A percentile compares a stretch with the other conserved stretches of the same genome.
Evolutionary conservation across 1,140 invertebrate species (phyloP).

Genomic region (Colletes gigas): DNA sequence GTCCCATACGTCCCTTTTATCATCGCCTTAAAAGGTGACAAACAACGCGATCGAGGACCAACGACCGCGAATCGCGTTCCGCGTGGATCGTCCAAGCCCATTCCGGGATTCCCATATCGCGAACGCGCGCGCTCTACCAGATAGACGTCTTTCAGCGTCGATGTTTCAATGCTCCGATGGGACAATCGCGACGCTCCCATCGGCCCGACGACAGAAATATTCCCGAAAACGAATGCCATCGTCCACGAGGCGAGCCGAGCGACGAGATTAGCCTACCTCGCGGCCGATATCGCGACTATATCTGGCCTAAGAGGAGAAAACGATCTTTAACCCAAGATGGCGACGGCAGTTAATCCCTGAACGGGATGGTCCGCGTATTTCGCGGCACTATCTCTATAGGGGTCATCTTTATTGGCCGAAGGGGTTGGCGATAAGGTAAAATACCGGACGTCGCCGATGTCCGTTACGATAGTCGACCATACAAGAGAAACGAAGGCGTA

Average conservation of each 20-base stretch:
- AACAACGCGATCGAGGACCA: background rate
- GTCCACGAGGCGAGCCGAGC: slow-evolving; percentile 1
- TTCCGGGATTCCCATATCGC: background rate
- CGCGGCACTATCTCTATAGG: slow-evolving; percentile 69
- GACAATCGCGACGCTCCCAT: slow-evolving; percentile 12
- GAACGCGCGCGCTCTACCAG: background rate
- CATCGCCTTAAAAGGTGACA: background rate
- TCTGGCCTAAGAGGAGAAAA: slow-evolving; percentile 55
- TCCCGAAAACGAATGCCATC: slow-evolving; percentile 29
- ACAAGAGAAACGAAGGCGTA: slow-evolving; percentile 1
- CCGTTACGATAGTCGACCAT: slow-evolving; percentile 60
- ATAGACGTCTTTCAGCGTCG: background rate
- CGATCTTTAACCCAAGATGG: slow-evolving; percentile 67
- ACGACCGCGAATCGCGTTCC: background rate
- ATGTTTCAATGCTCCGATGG: slow-evolving; percentile 9
- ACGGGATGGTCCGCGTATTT: slow-evolving; percentile 69
- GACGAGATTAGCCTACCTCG: slow-evolving; percentile 50
- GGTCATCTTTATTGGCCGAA: slow-evolving; percentile 75
- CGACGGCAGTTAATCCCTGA: slow-evolving; percentile 71
- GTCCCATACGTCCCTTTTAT: background rate
- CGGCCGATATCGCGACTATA: slow-evolving; percentile 52
- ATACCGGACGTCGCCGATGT: slow-evolving; percentile 68
- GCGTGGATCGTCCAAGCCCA: background rate
- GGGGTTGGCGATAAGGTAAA: slow-evolving; percentile 72
- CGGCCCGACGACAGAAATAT: slow-evolving; percentile 30